Conservation (phyloP, 2,888 invertebrate species). For the Trissolcus brochymenae region DNA sequence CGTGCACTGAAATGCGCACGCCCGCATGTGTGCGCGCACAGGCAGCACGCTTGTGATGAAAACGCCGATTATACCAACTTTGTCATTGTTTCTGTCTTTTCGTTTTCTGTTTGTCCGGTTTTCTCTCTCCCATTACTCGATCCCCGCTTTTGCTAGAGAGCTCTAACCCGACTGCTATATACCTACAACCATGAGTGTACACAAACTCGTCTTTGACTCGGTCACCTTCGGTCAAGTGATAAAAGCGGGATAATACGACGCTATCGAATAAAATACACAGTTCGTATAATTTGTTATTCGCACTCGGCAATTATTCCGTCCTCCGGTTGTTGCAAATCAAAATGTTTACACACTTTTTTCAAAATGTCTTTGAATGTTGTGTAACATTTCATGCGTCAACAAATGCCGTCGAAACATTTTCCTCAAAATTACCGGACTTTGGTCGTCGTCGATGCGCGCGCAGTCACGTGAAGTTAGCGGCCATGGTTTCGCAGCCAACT, state of each 20-base stretch:
- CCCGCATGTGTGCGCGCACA: conserved; percentile 43
- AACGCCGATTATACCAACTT: conserved; percentile 24
- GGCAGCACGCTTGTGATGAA: conserved; percentile 4
- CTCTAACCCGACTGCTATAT: background rate
- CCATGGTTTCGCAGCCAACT: too few species aligned
- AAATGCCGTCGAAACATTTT: too few species aligned
- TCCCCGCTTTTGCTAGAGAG: background rate
- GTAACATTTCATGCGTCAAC: too few species aligned
- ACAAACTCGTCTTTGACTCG: conserved; percentile 49
- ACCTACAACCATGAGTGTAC: conserved; percentile 1
- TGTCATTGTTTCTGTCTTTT: conserved; percentile 46
- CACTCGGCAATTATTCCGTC: too few species aligned
- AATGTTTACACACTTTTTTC: too few species aligned
- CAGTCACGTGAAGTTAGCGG: too few species aligned
- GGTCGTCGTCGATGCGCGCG: too few species aligned
- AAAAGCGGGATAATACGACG: conserved; percentile 32
- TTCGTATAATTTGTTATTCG: too few species aligned
- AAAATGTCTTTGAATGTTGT: too few species aligned
- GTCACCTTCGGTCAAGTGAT: conserved; percentile 55
- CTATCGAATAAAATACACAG: too few species aligned
- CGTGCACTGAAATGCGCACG: conserved; percentile 46
- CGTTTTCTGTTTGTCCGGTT: conserved; percentile 20
- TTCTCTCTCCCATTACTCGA: background rate
- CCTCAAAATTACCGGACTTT: too few species aligned
- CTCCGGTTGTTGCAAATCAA: too few species aligned